phyloP scores from a whole-genome alignment of 2,888 invertebrate species.

The Drosophila pseudotalamancana region DNA sequence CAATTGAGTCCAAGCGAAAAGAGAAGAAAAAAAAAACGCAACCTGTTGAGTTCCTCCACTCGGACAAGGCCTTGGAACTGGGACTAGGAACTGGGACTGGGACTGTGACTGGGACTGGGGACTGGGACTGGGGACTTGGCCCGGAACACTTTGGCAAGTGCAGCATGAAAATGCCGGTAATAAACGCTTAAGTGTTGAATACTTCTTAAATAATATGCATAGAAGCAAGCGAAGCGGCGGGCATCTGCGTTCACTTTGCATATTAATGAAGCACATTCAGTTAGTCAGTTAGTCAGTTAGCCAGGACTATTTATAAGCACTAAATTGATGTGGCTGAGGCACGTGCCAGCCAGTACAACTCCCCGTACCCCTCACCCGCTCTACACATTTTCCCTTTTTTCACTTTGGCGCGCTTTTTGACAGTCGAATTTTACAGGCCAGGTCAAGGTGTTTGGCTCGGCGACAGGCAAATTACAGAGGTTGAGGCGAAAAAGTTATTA shows the following conservation, averaged over 20 bases:
- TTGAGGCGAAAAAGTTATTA: conserved; percentile 10
- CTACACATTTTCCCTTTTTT: neutral
- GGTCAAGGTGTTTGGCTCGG: conserved; percentile 44
- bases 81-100: conserved; percentile 9
- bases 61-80: no score
- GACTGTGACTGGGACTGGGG: no score
- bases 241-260: conserved; percentile 70
- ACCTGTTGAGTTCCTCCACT: conserved; percentile 58
- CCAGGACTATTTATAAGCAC: conserved; percentile 57
- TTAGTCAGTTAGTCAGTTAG: conserved; percentile 43
- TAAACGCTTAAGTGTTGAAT: conserved; percentile 75
- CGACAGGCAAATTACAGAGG: conserved; percentile 37
- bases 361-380: neutral
- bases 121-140: conserved; percentile 8
- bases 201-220: conserved; percentile 45
- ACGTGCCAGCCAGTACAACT: conserved; percentile 40
- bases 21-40: no score
- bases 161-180: conserved; percentile 71
- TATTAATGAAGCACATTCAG: conserved; percentile 64
- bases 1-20: conserved; percentile 51
- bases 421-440: conserved; percentile 8
- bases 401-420: conserved; percentile 40
- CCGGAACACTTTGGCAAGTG: conserved; percentile 49
- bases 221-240: conserved; percentile 1
- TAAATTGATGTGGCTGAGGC: conserved; percentile 60